Base-by-base conservation (phyloP, 2,888 invertebrate genomes). In the Endomychus coccineus region DNA sequence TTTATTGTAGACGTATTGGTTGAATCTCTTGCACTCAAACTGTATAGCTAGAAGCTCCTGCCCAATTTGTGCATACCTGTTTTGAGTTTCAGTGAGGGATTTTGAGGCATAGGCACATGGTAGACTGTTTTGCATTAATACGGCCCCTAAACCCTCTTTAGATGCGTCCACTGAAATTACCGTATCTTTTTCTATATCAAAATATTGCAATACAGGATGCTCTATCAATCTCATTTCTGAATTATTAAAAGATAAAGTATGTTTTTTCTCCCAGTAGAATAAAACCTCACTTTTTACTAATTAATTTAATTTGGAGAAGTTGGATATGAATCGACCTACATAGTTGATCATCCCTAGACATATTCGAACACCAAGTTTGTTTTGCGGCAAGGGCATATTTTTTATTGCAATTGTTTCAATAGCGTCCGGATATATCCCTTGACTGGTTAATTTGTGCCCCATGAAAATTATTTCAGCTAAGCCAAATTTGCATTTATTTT, bases 1-100 rank as follows among this genome's bases (percentile, higher is more conserved):
- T 15, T 15, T 24, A 16, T 24, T 33, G 23, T 28, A 37, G 2
- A 36, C 15, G 25, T 35, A 35, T 21, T 30, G 7, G 21, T 39
- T 14, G 21, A 30, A 39, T 7, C 13, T 27, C 2, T n/a, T 16
- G 3, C 27, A 10, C 5, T 21, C 38, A 10, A 54, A 55, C 3
- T 40, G 43, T 21, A 61, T 55, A 1, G 55, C 55, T 13, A 59
- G 31, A 2, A 52, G 31, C 35, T 61, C 58, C 40, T 60, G 59
- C 37, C 59, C 58, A 6, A 61, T 59, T 40, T 56, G 53, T 14
- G 55, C 48, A 40, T 54, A 59, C 7, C 37, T 51, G 12, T 30
- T 17, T 39, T 50, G 39, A n/a, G 28, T 31, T 16, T 36, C 32
- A 16, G 35, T 49, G 34, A 49, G 40, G 11, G 36, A 19, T 22